Evolutionary conservation across 1,140 invertebrate species (phyloP).

Genomic region (Calephelis virginiensis): DNA sequence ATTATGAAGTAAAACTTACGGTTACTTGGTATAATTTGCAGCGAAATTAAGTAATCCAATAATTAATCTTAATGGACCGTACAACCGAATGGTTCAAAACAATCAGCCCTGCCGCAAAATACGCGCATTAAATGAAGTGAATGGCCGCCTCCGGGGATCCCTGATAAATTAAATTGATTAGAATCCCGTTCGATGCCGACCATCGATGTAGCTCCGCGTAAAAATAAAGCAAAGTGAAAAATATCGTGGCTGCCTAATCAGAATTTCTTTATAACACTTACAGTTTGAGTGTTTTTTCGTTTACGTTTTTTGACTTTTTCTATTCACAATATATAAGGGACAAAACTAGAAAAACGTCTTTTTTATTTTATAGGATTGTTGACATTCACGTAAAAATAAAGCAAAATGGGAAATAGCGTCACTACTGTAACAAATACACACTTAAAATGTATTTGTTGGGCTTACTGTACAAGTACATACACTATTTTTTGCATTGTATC

Average conservation of each 20-base stretch:
- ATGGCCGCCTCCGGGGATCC: constrained; percentile 74
- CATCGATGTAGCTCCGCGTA: constrained; percentile 64
- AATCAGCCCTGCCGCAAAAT: constrained; percentile 76
- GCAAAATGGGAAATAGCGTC: too few species aligned
- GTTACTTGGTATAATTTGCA: constrained; percentile 51
- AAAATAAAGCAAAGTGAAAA: constrained; percentile 75
- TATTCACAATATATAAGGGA: too few species aligned
- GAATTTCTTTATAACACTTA: constrained; percentile 35
- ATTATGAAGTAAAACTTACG: constrained; percentile 11
- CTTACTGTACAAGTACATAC: too few species aligned
- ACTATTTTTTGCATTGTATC: too few species aligned
- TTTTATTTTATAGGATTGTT: too few species aligned
- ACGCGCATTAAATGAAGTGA: constrained; percentile 78
- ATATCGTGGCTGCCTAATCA: constrained; percentile 55
- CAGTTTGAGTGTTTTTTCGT: constrained; percentile 1
- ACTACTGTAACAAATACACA: too few species aligned
- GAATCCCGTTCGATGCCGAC: constrained; percentile 71
- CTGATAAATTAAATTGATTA: constrained; percentile 79
- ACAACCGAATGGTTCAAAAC: constrained; percentile 77
- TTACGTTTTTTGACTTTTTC: too few species aligned
- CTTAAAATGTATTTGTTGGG: too few species aligned
- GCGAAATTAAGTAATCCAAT: constrained; percentile 77
- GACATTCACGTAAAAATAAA: too few species aligned
- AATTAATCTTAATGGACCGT: constrained; percentile 79
- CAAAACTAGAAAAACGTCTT: too few species aligned